Percentiles rank a stretch among this genome's conserved stretches.
Conservation (phyloP, 2,888 invertebrate genomes). For the Harpagoxenus sublaevis region DNA sequence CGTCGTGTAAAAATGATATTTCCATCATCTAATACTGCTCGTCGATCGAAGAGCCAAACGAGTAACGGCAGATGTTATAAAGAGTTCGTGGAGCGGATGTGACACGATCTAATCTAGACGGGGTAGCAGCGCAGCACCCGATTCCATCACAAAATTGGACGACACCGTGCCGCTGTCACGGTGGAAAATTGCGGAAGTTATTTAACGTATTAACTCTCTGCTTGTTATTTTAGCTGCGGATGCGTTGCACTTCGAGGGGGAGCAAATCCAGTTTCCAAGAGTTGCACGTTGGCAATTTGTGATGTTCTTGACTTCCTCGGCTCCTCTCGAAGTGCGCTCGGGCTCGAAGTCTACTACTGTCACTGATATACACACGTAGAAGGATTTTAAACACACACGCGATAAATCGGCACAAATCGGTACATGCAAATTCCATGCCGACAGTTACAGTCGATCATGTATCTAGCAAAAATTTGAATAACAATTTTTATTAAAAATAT, state of each 20-base stretch:
- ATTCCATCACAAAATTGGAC: constrained; percentile 55
- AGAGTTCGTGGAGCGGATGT: constrained; percentile 50
- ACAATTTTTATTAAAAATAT: not conserved
- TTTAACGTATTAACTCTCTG: constrained; percentile 68
- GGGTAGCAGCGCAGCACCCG: constrained; percentile 24
- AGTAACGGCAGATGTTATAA: constrained; percentile 53
- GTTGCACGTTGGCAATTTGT: constrained; percentile 68
- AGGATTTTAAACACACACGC: not conserved
- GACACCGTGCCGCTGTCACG: constrained; percentile 50
- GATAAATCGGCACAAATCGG: not conserved
- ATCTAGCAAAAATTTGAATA: not conserved
- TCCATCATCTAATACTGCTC: constrained; percentile 47
- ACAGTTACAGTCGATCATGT: not conserved
- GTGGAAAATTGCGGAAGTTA: constrained; percentile 66
- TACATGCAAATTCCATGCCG: not conserved
- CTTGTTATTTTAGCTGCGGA: constrained; percentile 72
- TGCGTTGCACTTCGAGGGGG: constrained; percentile 61
- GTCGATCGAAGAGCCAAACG: constrained; percentile 41
- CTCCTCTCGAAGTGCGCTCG: constrained; percentile 36
- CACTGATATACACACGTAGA: not conserved
- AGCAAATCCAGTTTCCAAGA: constrained; percentile 65
- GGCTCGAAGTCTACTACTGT: constrained; percentile 32
- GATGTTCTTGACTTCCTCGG: constrained; percentile 61
- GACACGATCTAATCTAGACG: constrained; percentile 54
- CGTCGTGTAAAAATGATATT: constrained; percentile 30